These are phyloP conservation scores for Scopus umbretta DNA, from an alignment of 2,113 vertebrate species.

Conservation along the genomic window DNA sequence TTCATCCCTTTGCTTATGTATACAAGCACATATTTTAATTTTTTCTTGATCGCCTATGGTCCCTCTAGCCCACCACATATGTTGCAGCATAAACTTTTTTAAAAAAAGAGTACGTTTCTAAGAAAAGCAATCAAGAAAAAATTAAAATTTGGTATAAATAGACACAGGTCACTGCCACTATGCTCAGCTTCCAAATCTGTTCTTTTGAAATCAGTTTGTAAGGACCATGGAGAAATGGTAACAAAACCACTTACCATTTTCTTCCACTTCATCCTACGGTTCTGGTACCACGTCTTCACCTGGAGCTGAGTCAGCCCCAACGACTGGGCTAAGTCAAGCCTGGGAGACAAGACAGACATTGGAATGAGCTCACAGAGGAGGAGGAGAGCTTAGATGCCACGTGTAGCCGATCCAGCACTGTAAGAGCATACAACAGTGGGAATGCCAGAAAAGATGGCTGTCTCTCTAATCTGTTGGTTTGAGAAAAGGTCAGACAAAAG, in stretches of 20 bases:
- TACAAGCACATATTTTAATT: too few relatives aligned
- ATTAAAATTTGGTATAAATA: neutral
- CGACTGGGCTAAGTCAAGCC: conserved; percentile 93
- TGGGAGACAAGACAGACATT: conserved; percentile 51
- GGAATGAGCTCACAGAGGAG: neutral
- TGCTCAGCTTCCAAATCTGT: neutral
- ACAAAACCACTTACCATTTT: conserved; percentile 85
- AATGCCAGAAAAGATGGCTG: neutral
- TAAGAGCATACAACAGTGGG: neutral
- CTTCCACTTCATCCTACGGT: conserved; percentile 99
- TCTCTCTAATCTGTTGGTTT: neutral
- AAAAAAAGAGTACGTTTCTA: neutral
- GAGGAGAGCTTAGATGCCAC: neutral
- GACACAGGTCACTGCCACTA: neutral
- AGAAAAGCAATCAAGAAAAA: neutral
- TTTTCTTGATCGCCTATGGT: neutral
- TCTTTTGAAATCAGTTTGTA: neutral
- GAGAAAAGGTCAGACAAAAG: neutral
- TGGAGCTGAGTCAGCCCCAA: conserved; percentile 96
- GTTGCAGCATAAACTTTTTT: neutral
- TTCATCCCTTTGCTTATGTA: neutral
- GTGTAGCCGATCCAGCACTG: neutral
- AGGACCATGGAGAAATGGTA: neutral
- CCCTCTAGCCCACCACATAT: neutral
- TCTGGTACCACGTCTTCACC: conserved; percentile 99